These are phyloP conservation scores for Crypturellus tataupa DNA, from an alignment of 2,797 vertebrate species.

Conservation along the genomic window DNA sequence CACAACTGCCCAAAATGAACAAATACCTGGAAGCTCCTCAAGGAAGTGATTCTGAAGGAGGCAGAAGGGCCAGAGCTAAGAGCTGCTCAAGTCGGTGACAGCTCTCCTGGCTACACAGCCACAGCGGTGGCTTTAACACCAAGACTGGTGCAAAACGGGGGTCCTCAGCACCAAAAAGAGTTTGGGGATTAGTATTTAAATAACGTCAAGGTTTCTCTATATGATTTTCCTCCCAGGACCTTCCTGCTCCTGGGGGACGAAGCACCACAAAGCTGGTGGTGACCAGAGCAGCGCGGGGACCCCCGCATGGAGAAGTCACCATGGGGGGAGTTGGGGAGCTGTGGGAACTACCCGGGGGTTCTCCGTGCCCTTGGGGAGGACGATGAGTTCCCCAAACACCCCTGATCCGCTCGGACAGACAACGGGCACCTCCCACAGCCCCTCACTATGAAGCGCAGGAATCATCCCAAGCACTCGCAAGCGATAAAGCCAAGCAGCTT, in stretches of 20 bases:
- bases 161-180: not conserved
- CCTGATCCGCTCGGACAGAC: rapidly evolving
- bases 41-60: not conserved
- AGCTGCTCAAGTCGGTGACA: not conserved
- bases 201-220: not conserved
- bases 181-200: not conserved
- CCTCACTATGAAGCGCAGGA: rapidly evolving
- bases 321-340: rapidly evolving
- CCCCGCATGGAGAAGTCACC: rapidly evolving
- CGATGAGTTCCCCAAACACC: rapidly evolving
- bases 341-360: not conserved
- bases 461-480: not conserved
- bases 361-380: not conserved
- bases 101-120: not conserved
- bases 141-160: not conserved
- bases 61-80: not conserved
- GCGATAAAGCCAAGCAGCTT: rapidly evolving
- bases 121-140: not conserved
- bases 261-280: not conserved
- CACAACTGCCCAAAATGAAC: not conserved
- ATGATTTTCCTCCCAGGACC: not conserved
- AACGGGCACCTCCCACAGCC: not conserved
- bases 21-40: not conserved
- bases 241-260: not conserved
- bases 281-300: rapidly evolving